phyloP scores from a whole-genome alignment of 2,113 vertebrate species.

The Anolis carolinensis region DNA sequence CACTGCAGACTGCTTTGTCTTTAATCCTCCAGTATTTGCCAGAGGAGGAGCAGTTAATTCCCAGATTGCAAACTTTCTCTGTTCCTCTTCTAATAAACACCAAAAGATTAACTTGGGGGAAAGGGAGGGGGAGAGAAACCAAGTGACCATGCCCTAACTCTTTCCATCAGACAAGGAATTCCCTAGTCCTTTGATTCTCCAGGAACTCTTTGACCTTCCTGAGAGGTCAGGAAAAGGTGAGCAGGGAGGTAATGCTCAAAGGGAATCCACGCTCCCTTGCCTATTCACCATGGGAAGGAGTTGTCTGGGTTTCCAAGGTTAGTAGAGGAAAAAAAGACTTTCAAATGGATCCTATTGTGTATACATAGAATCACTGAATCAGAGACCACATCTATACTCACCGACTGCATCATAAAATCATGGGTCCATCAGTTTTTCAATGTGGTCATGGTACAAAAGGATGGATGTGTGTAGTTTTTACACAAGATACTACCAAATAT shows the following conservation, averaged over 20 bases:
- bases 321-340: neutral
- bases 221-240: neutral
- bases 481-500: neutral
- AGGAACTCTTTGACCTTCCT: neutral
- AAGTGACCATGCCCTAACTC: neutral
- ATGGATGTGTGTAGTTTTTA: neutral
- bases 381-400: neutral
- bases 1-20: neutral
- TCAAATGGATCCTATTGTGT: neutral
- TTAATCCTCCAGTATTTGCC: neutral
- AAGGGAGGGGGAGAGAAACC: neutral
- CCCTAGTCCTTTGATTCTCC: neutral
- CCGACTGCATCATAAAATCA: neutral
- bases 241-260: neutral
- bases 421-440: neutral
- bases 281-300: neutral
- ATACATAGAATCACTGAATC: too few relatives aligned
- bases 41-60: slow-evolving; percentile 1
- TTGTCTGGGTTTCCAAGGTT: neutral
- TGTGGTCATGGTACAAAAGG: neutral
- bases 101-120: slow-evolving; percentile 3
- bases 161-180: neutral
- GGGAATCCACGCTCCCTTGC: neutral
- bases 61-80: neutral
- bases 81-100: neutral